Evolutionary conservation across 2,888 invertebrate genomes (phyloP).

Genomic region (Cantharis lateralis): DNA sequence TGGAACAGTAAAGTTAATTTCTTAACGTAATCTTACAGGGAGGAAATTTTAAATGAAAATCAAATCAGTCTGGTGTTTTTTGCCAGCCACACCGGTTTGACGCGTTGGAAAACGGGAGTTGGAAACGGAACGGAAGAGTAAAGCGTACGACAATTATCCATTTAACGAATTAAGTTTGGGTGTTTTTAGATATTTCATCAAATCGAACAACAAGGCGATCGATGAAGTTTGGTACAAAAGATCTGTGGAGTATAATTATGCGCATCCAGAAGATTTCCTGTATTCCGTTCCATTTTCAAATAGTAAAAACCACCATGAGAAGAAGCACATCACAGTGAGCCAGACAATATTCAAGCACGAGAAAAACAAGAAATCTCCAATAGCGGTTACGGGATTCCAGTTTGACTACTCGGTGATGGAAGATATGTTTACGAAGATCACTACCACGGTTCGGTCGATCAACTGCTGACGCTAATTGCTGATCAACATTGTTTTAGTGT

Average conservation of each 20-base stretch:
- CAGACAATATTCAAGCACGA: slow-evolving; percentile 74
- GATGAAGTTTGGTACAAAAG: slow-evolving; percentile 90
- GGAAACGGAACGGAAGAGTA: slow-evolving; percentile 6
- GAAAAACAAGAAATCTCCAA: slow-evolving; percentile 65
- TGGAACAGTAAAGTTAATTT: background rate
- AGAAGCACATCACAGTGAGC: slow-evolving; percentile 75
- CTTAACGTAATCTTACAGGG: slow-evolving; percentile 57
- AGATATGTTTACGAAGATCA: slow-evolving; percentile 79
- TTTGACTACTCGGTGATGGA: slow-evolving; percentile 79
- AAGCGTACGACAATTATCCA: background rate
- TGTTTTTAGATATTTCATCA: slow-evolving; percentile 67
- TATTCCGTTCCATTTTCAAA: slow-evolving; percentile 74
- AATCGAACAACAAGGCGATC: slow-evolving; percentile 73
- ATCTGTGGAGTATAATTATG: slow-evolving; percentile 82
- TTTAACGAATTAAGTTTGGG: background rate
- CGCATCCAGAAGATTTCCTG: slow-evolving; percentile 75
- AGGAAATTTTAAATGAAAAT: slow-evolving; percentile 65
- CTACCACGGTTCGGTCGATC: slow-evolving; percentile 64
- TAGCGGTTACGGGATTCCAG: slow-evolving; percentile 77
- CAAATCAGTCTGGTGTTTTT: slow-evolving; percentile 81
- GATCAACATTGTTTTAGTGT: background rate
- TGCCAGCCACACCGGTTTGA: slow-evolving; percentile 86
- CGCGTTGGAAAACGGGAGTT: slow-evolving; percentile 71
- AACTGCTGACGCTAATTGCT: background rate
- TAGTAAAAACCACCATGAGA: background rate